Percentiles rank a stretch among this genome's conserved stretches.
Evolutionary conservation across 2,113 vertebrate genomes (phyloP).

Genomic region (Archocentrus centrarchus): DNA sequence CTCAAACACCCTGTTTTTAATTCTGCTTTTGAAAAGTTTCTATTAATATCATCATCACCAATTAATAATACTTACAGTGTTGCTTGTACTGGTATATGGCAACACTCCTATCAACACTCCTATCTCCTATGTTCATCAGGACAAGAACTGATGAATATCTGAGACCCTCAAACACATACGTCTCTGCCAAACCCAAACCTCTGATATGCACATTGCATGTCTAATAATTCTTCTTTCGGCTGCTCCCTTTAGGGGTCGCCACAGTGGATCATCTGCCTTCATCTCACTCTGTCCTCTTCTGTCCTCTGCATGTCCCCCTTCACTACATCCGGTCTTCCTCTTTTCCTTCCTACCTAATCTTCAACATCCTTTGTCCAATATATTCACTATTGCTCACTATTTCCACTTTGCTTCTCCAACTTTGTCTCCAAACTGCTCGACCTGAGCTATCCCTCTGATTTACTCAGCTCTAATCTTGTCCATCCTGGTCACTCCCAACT

Average conservation of each 20-base stretch:
- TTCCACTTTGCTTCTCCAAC: not conserved
- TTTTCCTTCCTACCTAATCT: not conserved
- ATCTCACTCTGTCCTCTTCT: not conserved
- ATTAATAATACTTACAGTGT: not conserved
- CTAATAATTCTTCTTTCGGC: not conserved
- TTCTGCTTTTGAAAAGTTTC: too few species aligned
- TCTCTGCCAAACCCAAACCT: not conserved
- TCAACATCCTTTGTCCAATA: not conserved
- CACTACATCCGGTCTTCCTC: not conserved
- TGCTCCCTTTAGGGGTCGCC: not conserved
- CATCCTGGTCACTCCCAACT: not conserved
- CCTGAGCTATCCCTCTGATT: not conserved
- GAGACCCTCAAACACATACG: accelerated
- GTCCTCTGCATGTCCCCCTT: not conserved
- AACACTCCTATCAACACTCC: not conserved
- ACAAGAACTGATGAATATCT: not conserved
- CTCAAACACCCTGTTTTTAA: too few species aligned
- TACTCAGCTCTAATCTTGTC: not conserved
- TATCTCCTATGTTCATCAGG: not conserved
- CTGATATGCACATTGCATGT: not conserved
- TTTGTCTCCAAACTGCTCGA: not conserved
- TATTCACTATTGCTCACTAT: not conserved
- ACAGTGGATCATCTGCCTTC: not conserved
- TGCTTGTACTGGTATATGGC: not conserved
- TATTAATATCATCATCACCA: too few species aligned